Conservation (phyloP, 2,888 invertebrate genomes). For the Cerceris ruficornis region DNA sequence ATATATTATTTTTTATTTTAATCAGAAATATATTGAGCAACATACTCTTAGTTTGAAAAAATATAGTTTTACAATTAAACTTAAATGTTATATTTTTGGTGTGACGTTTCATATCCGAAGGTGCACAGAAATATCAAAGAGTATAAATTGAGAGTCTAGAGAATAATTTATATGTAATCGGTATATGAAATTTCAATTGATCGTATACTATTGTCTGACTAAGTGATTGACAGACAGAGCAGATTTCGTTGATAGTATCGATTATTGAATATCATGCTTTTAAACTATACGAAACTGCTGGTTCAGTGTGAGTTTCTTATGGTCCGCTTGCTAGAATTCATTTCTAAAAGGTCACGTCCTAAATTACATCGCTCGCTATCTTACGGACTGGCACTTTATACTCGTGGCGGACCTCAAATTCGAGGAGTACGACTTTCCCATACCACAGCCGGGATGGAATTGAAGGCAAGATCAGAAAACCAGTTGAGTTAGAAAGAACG, state of each 20-base stretch:
- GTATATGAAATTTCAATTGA: too few relatives aligned
- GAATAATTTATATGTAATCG: too few relatives aligned
- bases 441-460: neutral
- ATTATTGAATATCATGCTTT: neutral
- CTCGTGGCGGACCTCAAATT: neutral
- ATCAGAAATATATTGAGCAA: too few relatives aligned
- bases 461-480: conserved; percentile 6
- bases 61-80: too few relatives aligned
- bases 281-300: neutral
- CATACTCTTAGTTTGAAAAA: too few relatives aligned
- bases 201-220: too few relatives aligned
- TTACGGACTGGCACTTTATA: neutral
- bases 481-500: conserved; percentile 22
- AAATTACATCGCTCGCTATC: conserved; percentile 3
- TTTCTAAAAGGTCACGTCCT: conserved; percentile 3
- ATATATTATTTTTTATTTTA: too few relatives aligned
- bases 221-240: too few relatives aligned
- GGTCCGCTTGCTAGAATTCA: neutral
- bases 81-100: too few relatives aligned
- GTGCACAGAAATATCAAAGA: too few relatives aligned
- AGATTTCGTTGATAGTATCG: neutral
- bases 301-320: neutral
- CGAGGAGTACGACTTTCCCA: neutral
- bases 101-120: too few relatives aligned
- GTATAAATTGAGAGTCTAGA: too few relatives aligned